Conservation (phyloP, 2,113 vertebrate species). For the human region DNA sequence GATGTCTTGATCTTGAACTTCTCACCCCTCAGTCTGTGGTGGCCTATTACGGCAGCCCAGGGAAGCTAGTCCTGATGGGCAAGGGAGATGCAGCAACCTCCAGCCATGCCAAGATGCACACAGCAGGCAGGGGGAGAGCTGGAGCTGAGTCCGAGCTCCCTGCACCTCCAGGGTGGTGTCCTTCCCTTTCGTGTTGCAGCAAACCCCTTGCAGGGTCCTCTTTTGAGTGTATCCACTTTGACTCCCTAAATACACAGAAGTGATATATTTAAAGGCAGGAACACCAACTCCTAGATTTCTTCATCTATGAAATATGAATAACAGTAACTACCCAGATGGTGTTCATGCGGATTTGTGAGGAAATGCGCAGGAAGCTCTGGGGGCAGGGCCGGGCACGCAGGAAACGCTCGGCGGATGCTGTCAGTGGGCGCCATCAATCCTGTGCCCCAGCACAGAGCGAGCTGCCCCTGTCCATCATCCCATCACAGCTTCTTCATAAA, state of each 20-base stretch:
- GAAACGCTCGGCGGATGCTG: too few species aligned
- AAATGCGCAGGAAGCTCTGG: not conserved
- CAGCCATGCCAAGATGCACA: not conserved
- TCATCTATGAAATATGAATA: not conserved
- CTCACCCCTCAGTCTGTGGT: not conserved
- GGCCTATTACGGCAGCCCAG: not conserved
- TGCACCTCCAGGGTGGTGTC: not conserved
- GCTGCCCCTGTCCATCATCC: not conserved
- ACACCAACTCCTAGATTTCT: not conserved
- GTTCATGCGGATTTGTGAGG: not conserved
- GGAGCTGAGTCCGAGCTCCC: fast-evolving
- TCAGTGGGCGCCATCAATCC: too few species aligned
- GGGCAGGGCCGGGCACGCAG: not conserved
- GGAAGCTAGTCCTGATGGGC: not conserved
- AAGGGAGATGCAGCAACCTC: not conserved
- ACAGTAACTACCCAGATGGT: not conserved
- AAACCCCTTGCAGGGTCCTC: too few species aligned
- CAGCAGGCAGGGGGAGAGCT: not conserved
- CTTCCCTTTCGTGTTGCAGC: not conserved
- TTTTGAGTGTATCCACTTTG: not conserved
- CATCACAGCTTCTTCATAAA: not conserved
- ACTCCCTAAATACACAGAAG: not conserved
- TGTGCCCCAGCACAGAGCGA: not conserved
- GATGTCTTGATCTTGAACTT: not conserved
- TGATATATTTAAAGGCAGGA: not conserved